A percentile compares a stretch with the other conserved stretches of the same genome.
Conservation (phyloP, 53 echinoderm and acorn worm species). For the Arbacia lixula region DNA sequence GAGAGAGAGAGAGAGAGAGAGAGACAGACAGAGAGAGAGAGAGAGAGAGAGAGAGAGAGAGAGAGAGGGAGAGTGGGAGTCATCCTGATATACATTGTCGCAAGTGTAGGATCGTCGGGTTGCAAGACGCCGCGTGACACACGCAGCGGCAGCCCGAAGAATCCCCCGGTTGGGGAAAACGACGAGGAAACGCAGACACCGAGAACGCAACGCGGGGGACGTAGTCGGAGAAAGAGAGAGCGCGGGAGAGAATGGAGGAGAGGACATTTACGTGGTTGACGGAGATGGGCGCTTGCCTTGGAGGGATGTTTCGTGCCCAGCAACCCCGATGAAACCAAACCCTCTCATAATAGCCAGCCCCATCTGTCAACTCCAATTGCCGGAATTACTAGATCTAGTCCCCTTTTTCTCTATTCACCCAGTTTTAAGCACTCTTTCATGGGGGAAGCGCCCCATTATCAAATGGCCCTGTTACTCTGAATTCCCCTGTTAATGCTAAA, state of each 20-base stretch:
- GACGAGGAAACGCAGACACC: not conserved
- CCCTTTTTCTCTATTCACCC: too few species aligned
- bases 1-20: too few species aligned
- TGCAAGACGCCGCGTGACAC: too few species aligned
- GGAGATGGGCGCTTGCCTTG: constrained; percentile 32
- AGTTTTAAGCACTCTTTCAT: constrained; percentile 54
- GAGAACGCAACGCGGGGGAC: not conserved
- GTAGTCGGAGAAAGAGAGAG: constrained; percentile 1
- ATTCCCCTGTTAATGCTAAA: too few species aligned
- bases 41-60: too few species aligned
- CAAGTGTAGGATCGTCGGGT: constrained; percentile 40
- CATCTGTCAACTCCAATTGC: constrained; percentile 60
- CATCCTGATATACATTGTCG: constrained; percentile 21
- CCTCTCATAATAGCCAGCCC: constrained; percentile 49
- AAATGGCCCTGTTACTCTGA: not conserved
- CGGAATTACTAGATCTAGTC: constrained; percentile 50
- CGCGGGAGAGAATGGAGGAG: not conserved
- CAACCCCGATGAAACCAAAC: constrained; percentile 42
- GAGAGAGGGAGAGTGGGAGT: too few species aligned
- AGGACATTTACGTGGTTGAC: constrained; percentile 44
- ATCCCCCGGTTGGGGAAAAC: constrained; percentile 4
- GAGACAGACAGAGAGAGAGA: too few species aligned
- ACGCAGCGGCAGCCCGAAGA: constrained; percentile 19
- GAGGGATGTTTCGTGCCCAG: constrained; percentile 26
- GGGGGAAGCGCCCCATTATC: too few species aligned